phyloP scores from a whole-genome alignment of 2,888 invertebrate species.

The Aplocera efformata region DNA sequence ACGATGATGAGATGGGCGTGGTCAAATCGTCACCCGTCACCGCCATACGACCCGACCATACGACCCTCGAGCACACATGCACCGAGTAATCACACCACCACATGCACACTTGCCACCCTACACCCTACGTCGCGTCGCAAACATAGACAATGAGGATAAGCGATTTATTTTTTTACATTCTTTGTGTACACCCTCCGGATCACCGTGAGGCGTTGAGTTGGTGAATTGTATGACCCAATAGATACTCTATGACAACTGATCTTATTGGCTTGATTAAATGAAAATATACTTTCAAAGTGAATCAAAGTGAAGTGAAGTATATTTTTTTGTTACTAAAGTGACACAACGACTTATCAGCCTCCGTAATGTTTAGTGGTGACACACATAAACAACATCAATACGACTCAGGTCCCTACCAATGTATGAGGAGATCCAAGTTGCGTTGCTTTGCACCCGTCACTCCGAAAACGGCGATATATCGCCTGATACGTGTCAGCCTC shows the following conservation, averaged over 20 bases:
- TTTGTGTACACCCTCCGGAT: constrained; percentile 54
- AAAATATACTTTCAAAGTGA: no score
- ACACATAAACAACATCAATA: no score
- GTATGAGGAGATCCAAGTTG: no score
- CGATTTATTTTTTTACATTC: constrained; percentile 72
- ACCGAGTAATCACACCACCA: constrained; percentile 38
- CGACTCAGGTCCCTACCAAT: no score
- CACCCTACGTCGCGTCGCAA: constrained; percentile 42
- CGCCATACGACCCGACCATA: constrained; percentile 58
- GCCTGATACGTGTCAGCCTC: no score
- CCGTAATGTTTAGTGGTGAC: no score
- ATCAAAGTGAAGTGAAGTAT: no score
- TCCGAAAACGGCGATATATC: no score
- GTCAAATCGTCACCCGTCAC: constrained; percentile 56
- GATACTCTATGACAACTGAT: constrained; percentile 11
- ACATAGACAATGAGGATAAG: constrained; percentile 66
- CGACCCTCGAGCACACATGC: constrained; percentile 46
- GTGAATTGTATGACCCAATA: constrained; percentile 3
- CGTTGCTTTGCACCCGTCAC: no score
- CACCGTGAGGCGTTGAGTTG: constrained; percentile 33
- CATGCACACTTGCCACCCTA: constrained; percentile 52
- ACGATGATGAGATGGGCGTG: constrained; percentile 67
- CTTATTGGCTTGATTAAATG: no score
- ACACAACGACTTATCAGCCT: no score
- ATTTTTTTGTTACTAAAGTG: no score